These are phyloP conservation scores for Cerceris rybyensis DNA, from an alignment of 2,888 invertebrate genomes.

Conservation along the genomic window DNA sequence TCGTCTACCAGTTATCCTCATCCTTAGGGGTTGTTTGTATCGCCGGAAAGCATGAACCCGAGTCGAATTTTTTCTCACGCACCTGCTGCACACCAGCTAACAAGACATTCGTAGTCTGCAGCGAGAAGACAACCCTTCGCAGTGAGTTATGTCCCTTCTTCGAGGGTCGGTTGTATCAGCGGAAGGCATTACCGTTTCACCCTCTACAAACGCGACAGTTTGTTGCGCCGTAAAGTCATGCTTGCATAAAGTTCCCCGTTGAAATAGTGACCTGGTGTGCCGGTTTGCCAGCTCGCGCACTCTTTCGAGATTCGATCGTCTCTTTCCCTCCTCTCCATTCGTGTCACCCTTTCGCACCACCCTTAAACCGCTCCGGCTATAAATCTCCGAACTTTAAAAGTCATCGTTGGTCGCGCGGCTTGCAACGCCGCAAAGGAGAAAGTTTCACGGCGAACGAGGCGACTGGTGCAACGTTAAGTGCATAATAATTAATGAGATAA, in stretches of 20 bases:
- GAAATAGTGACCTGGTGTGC: constrained; percentile 62
- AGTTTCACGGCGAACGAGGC: constrained; percentile 38
- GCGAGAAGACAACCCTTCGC: constrained; percentile 34
- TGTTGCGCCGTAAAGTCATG: constrained; percentile 72
- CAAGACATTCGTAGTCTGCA: constrained; percentile 8
- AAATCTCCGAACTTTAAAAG: constrained; percentile 70
- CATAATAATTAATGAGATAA: constrained; percentile 55
- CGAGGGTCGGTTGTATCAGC: constrained; percentile 70
- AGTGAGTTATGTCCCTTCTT: constrained; percentile 69
- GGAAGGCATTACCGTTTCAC: constrained; percentile 76
- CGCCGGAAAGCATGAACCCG: background rate
- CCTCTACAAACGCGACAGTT: constrained; percentile 70
- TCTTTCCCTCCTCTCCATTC: constrained; percentile 18
- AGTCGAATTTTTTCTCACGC: background rate
- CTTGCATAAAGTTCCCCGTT: constrained; percentile 70
- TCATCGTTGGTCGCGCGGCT: constrained; percentile 47
- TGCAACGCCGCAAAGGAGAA: constrained; percentile 48
- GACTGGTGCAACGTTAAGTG: constrained; percentile 38
- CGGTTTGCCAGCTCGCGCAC: constrained; percentile 34
- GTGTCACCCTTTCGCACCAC: constrained; percentile 26
- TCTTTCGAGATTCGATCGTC: constrained; percentile 23
- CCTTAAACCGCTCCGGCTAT: constrained; percentile 37
- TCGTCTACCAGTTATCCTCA: too few species aligned
- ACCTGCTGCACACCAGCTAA: background rate
- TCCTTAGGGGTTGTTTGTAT: too few species aligned